Evolutionary conservation across 1,140 invertebrate genomes (phyloP).

Genomic region (Plectus sambesii): DNA sequence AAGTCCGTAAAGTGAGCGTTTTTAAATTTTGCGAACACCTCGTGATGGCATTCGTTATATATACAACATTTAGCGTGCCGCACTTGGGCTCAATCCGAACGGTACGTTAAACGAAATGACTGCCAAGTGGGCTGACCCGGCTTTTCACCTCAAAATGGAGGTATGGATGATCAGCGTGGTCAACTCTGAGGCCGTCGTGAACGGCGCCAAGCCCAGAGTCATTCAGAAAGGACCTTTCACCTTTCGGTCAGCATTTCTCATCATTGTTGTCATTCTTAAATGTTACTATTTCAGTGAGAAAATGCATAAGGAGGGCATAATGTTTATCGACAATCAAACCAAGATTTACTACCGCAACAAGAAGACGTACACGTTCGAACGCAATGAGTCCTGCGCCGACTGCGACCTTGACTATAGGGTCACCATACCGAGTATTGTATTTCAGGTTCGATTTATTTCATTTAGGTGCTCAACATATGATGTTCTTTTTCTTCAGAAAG

Average conservation of each 20-base stretch:
- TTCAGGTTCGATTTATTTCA: slow-evolving; percentile 27
- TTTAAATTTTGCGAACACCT: slow-evolving; percentile 12
- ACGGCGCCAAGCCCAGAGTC: slow-evolving; percentile 30
- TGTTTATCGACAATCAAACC: slow-evolving; percentile 28
- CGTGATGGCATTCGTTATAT: not conserved
- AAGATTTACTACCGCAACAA: slow-evolving; percentile 36
- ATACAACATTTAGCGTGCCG: slow-evolving; percentile 11
- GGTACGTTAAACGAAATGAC: slow-evolving; percentile 27
- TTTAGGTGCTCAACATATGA: slow-evolving; percentile 16
- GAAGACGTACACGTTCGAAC: slow-evolving; percentile 28
- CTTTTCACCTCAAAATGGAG: slow-evolving; percentile 25
- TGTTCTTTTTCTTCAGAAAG: slow-evolving; percentile 18
- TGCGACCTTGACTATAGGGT: slow-evolving; percentile 29
- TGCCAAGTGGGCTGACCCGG: slow-evolving; percentile 22
- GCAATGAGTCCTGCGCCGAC: slow-evolving; percentile 23
- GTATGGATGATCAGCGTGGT: slow-evolving; percentile 27
- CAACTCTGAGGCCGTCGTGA: slow-evolving; percentile 30
- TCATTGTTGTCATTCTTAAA: not conserved
- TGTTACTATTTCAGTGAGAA: slow-evolving; percentile 6
- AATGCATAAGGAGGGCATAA: slow-evolving; percentile 4
- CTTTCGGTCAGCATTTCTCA: slow-evolving; percentile 25
- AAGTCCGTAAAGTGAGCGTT: slow-evolving; percentile 12
- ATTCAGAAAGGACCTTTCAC: slow-evolving; percentile 38
- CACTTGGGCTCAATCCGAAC: slow-evolving; percentile 16
- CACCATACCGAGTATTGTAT: slow-evolving; percentile 38